phyloP scores from a whole-genome alignment of 2,888 invertebrate species.

The Neuroscelio doddi region DNA sequence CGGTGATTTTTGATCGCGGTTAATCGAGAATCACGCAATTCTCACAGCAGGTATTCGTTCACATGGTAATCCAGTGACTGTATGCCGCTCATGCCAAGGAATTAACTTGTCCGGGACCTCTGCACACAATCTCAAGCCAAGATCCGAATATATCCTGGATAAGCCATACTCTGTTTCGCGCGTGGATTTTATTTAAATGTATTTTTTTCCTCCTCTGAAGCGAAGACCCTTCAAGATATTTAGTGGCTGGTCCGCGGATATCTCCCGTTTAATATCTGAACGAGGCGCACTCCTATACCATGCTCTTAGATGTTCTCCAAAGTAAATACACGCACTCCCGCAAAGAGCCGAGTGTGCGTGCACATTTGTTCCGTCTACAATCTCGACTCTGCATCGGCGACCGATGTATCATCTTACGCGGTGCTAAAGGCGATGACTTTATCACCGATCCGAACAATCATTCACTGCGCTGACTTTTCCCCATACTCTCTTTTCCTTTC shows the following conservation, averaged over 20 bases:
- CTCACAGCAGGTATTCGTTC: constrained; percentile 8
- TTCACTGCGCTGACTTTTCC: constrained; percentile 56
- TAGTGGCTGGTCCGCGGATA: constrained; percentile 54
- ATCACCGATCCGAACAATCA: constrained; percentile 70
- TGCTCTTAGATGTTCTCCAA: constrained; percentile 21
- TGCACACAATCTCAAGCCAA: constrained; percentile 50
- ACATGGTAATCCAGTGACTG: constrained; percentile 5
- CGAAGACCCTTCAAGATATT: constrained; percentile 51
- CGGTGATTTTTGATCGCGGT: constrained; percentile 11
- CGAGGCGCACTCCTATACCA: constrained; percentile 17
- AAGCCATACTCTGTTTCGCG: constrained; percentile 35
- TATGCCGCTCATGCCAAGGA: constrained; percentile 31
- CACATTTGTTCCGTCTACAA: constrained; percentile 47
- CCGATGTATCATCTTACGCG: constrained; percentile 72
- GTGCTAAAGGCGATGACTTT: constrained; percentile 71
- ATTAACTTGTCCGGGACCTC: constrained; percentile 61
- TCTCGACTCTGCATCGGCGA: constrained; percentile 67
- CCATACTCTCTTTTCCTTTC: constrained; percentile 46
- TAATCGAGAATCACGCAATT: constrained; percentile 5
- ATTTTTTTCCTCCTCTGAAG: constrained; percentile 27
- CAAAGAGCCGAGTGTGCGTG: constrained; percentile 15
- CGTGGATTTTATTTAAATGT: constrained; percentile 39
- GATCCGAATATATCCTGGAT: constrained; percentile 54
- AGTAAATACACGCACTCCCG: constrained; percentile 19
- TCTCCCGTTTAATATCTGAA: constrained; percentile 58